phyloP scores from a whole-genome alignment of 2,113 vertebrate species.

The Brachyhypopomus gauderio region DNA sequence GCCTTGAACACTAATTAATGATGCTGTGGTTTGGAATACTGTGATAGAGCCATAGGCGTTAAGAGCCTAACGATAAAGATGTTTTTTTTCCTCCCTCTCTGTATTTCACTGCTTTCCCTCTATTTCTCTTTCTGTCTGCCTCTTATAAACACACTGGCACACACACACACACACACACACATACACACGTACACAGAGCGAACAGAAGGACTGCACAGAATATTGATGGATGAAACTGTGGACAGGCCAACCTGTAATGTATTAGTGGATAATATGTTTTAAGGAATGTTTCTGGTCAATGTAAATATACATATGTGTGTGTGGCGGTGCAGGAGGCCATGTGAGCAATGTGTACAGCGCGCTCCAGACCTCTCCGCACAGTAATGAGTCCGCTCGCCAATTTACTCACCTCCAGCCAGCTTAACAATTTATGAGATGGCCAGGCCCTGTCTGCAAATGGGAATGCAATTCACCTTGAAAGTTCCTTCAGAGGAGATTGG shows the following conservation, averaged over 20 bases:
- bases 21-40: slow-evolving; percentile 60
- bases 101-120: background rate
- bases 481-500: background rate
- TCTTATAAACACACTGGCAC: slow-evolving; percentile 1
- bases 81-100: background rate
- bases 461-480: slow-evolving; percentile 36
- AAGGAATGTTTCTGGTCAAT: background rate
- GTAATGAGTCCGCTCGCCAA: slow-evolving; percentile 67
- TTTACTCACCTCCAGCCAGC: slow-evolving; percentile 63
- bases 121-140: background rate
- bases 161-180: slow-evolving; percentile 1
- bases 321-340: background rate
- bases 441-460: background rate
- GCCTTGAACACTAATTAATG: slow-evolving; percentile 68
- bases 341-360: slow-evolving; percentile 55
- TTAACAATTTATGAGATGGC: slow-evolving; percentile 62
- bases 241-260: background rate
- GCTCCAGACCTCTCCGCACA: slow-evolving; percentile 63
- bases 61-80: slow-evolving; percentile 23
- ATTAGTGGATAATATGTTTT: background rate
- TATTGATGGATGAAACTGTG: background rate
- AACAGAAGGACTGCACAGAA: background rate
- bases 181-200: slow-evolving; percentile 8
- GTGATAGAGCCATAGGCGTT: slow-evolving; percentile 26
- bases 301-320: background rate